phyloP scores from a whole-genome alignment of 2,113 vertebrate genomes.

The Garra rufa region DNA sequence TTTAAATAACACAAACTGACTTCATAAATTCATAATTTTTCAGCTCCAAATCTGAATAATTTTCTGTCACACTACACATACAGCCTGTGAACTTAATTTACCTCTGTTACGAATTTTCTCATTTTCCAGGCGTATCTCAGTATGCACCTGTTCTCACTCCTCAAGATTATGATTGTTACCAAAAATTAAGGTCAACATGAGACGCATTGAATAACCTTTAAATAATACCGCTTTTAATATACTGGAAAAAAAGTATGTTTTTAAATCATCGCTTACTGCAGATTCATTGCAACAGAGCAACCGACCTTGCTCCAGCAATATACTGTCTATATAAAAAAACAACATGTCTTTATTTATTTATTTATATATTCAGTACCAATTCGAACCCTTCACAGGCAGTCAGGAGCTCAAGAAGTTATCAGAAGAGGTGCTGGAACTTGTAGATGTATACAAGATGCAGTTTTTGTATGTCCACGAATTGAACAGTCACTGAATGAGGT shows the following conservation, averaged over 20 bases:
- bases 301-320: background rate
- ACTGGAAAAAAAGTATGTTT: background rate
- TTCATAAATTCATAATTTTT: constrained; percentile 12
- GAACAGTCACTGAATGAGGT: background rate
- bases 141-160: constrained; percentile 28
- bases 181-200: constrained; percentile 7
- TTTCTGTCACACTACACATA: constrained; percentile 1
- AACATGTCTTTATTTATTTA: background rate
- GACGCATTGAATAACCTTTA: background rate
- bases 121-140: constrained; percentile 15
- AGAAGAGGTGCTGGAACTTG: background rate
- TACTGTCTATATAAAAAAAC: too few relatives aligned
- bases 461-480: background rate
- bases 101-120: background rate
- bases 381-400: background rate
- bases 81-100: background rate
- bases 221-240: background rate
- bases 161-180: background rate
- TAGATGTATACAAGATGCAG: background rate
- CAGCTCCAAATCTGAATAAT: constrained; percentile 13
- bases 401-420: background rate
- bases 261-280: background rate
- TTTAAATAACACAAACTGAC: background rate
- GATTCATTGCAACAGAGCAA: background rate
- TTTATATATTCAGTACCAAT: background rate